These are phyloP conservation scores for Plebejus anna DNA, from an alignment of 2,888 invertebrate genomes.

Conservation along the genomic window DNA sequence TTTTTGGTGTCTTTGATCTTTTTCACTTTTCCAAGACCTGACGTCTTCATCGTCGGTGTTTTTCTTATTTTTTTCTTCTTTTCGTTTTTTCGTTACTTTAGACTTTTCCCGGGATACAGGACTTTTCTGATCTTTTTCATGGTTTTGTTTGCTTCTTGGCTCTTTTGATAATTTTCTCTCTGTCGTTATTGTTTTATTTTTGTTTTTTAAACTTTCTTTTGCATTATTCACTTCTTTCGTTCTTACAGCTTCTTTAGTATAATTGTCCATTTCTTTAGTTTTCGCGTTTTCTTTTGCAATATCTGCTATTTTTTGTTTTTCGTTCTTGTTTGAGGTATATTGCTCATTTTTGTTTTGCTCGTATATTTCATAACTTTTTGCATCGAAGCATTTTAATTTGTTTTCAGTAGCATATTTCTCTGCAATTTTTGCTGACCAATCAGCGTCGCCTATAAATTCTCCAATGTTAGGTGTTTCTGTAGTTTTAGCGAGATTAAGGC, in stretches of 20 bases:
- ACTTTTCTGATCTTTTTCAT: not conserved
- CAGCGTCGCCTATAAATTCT: not conserved
- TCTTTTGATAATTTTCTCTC: not conserved
- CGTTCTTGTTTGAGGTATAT: not conserved
- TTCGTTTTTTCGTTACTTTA: not conserved
- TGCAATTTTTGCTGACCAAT: conserved; percentile 16
- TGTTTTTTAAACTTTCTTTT: not conserved
- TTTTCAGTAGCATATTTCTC: conserved; percentile 14
- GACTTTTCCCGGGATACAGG: not conserved
- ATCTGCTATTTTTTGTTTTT: not conserved
- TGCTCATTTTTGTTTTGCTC: not conserved
- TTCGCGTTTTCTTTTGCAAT: not conserved
- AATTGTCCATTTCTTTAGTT: not conserved
- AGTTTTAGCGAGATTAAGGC: not conserved
- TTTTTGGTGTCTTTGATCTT: not conserved
- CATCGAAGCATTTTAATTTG: conserved; percentile 7
- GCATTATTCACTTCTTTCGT: not conserved
- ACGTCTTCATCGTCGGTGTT: not conserved
- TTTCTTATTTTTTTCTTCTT: not conserved
- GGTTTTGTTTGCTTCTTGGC: not conserved
- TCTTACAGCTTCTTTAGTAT: not conserved
- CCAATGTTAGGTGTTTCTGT: not conserved
- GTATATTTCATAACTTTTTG: not conserved
- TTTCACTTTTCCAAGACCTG: not conserved
- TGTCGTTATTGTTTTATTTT: not conserved